phyloP scores from a whole-genome alignment of 2,888 invertebrate genomes.

The Hoplodrina blanda region DNA sequence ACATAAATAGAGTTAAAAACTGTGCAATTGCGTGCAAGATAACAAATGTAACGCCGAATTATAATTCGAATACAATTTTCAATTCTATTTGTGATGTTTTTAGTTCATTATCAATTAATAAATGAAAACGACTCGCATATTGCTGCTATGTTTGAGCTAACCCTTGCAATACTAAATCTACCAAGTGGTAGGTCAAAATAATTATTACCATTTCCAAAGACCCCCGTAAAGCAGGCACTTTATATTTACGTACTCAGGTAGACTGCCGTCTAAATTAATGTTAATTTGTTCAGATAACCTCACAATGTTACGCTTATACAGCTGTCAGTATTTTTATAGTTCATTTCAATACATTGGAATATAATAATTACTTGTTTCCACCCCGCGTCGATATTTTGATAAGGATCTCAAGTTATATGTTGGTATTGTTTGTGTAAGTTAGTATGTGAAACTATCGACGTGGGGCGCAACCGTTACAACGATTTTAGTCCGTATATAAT shows the following conservation, averaged over 20 bases:
- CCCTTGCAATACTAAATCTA: background rate
- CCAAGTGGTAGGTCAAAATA: slow-evolving; percentile 8
- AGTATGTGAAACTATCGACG: slow-evolving; percentile 62
- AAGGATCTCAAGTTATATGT: slow-evolving; percentile 48
- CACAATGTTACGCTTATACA: slow-evolving; percentile 75
- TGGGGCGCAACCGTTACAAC: slow-evolving; percentile 76
- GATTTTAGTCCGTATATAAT: slow-evolving; percentile 82
- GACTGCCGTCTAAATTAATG: slow-evolving; percentile 30
- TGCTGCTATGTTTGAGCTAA: too few relatives aligned
- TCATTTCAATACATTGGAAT: slow-evolving; percentile 58
- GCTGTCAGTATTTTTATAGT: slow-evolving; percentile 68
- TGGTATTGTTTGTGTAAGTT: slow-evolving; percentile 59
- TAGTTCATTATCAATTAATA: too few relatives aligned
- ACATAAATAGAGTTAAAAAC: too few relatives aligned
- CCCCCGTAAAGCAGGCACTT: slow-evolving; percentile 16
- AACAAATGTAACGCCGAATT: too few relatives aligned
- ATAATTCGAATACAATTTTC: too few relatives aligned
- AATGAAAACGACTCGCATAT: too few relatives aligned
- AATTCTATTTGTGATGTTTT: too few relatives aligned
- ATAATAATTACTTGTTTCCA: slow-evolving; percentile 46
- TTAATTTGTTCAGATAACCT: slow-evolving; percentile 61
- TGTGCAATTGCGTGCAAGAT: too few relatives aligned
- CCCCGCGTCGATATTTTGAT: slow-evolving; percentile 57
- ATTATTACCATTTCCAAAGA: background rate
- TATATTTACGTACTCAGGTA: slow-evolving; percentile 14